Evolutionary conservation across 1,140 invertebrate species (phyloP).

Genomic region (Solen grandis): DNA sequence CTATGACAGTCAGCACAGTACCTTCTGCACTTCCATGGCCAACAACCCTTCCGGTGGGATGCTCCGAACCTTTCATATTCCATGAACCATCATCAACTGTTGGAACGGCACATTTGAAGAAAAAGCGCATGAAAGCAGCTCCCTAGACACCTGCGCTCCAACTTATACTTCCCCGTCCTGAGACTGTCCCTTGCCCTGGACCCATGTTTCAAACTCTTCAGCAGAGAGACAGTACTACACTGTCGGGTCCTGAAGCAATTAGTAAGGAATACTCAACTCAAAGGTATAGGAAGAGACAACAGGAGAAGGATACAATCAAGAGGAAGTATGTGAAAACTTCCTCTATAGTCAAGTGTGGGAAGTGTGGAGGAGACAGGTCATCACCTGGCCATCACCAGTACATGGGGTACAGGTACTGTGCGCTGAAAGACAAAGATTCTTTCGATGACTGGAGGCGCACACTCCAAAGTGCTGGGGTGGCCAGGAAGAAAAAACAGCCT

Average conservation of each 20-base stretch:
- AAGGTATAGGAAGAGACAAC: background rate
- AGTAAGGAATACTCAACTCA: background rate
- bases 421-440: background rate
- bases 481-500: constrained; percentile 47
- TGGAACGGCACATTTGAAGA: background rate
- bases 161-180: background rate
- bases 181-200: background rate
- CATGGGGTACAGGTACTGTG: constrained; percentile 45
- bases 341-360: constrained; percentile 14
- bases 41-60: background rate
- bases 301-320: background rate
- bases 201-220: too few relatives aligned
- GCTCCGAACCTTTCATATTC: background rate
- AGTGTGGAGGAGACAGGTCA: constrained; percentile 48
- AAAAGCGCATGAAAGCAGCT: background rate
- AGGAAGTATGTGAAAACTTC: constrained; percentile 24
- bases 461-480: constrained; percentile 17
- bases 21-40: background rate
- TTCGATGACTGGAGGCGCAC: constrained; percentile 34
- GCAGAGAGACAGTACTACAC: background rate
- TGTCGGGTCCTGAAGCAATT: background rate
- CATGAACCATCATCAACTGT: background rate
- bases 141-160: background rate
- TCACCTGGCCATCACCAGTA: constrained; percentile 39
- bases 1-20: background rate